These are phyloP conservation scores for Microcebus tavaratra DNA, from an alignment of 2,113 vertebrate species.

Conservation along the genomic window DNA sequence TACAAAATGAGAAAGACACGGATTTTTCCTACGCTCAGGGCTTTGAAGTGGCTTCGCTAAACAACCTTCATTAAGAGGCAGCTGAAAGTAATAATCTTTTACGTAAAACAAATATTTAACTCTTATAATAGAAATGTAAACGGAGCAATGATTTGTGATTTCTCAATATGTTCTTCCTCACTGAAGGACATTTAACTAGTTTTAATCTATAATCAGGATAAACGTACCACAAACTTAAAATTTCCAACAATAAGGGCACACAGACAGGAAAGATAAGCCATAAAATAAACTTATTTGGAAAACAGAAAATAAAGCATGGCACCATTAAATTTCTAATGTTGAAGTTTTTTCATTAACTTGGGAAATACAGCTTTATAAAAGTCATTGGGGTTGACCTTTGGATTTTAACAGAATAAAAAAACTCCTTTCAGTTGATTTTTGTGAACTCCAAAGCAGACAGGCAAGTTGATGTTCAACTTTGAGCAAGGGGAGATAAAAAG, in stretches of 20 bases:
- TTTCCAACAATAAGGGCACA: constrained; percentile 1
- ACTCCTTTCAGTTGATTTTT: constrained; percentile 19
- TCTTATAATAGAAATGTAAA: constrained; percentile 50
- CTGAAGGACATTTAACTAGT: constrained; percentile 32
- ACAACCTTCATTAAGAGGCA: constrained; percentile 29
- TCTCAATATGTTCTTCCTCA: constrained; percentile 43
- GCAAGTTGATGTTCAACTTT: constrained; percentile 44
- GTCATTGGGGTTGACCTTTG: not conserved
- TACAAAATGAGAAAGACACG: not conserved
- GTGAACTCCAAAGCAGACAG: constrained; percentile 41
- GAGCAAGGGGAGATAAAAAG: not conserved
- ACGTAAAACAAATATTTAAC: constrained; percentile 63
- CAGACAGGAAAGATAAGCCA: not conserved
- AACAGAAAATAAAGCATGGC: not conserved
- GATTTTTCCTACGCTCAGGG: not conserved
- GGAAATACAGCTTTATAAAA: constrained; percentile 7
- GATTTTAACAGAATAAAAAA: constrained; percentile 29
- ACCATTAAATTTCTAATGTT: not conserved
- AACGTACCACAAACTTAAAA: not conserved
- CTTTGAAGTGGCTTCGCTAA: not conserved
- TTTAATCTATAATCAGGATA: constrained; percentile 16
- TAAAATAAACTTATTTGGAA: constrained; percentile 14
- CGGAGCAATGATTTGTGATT: constrained; percentile 54
- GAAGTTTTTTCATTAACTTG: not conserved
- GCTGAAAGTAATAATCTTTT: constrained; percentile 25